phyloP scores from a whole-genome alignment of 2,888 invertebrate species.

The Invenusta paracnida region DNA sequence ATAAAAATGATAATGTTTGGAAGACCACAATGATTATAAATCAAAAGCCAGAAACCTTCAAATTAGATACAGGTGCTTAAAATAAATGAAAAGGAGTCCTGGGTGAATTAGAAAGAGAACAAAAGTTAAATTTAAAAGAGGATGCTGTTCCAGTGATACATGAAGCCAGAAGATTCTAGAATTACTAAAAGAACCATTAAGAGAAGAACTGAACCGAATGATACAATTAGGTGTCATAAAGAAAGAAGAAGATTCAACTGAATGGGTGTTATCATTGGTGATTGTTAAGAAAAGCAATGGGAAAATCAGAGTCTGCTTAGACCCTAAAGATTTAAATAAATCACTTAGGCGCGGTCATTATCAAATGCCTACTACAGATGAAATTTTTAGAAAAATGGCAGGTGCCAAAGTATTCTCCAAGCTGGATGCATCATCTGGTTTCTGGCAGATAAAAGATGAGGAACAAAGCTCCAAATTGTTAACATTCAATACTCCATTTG shows the following conservation, averaged over 20 bases:
- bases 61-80: too few species aligned
- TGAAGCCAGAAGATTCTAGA: constrained; percentile 18
- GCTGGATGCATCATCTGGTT: constrained; percentile 47
- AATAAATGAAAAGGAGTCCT: too few species aligned
- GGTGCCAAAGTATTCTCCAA: constrained; percentile 45
- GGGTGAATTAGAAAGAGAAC: background rate
- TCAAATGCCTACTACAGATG: constrained; percentile 47
- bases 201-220: constrained; percentile 46
- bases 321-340: constrained; percentile 48
- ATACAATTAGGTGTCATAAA: constrained; percentile 44
- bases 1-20: too few species aligned
- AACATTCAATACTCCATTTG: constrained; percentile 47
- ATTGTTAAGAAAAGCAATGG: constrained; percentile 46
- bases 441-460: constrained; percentile 46
- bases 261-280: constrained; percentile 48
- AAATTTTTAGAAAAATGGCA: constrained; percentile 45
- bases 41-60: too few species aligned
- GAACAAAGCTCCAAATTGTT: constrained; percentile 38
- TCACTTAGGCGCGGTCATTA: constrained; percentile 46
- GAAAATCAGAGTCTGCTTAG: constrained; percentile 47
- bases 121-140: constrained; percentile 4
- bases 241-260: constrained; percentile 47
- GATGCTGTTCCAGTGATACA: background rate
- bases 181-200: constrained; percentile 45
- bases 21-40: too few species aligned